Evolutionary conservation across 2,797 vertebrate genomes (phyloP), one percentile per base, ranked within the genome.

Genomic region (Stomatorhinus walkeri): DNA sequence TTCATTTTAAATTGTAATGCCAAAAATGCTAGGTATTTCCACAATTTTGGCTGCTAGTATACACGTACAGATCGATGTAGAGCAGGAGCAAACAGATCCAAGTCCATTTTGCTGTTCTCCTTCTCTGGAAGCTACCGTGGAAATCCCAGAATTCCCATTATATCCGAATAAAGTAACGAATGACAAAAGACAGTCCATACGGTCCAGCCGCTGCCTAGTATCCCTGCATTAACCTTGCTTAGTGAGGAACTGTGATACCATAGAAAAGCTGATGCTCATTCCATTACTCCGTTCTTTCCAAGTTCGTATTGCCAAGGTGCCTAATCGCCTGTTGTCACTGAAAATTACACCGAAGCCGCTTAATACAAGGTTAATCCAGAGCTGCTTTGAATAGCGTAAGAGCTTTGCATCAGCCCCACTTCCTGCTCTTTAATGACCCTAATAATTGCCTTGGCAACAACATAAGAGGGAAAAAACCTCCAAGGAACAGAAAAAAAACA

Each of bases 341-440:
- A 81, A n/a, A 81, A 81, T 81, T n/a, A 81, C 46, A 22, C 36
- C 40, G 40, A 22, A 81, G 19, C 76, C 46, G 16, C 40, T 81
- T 46, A 81, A 81, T 46, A 10, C 76, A n/a, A 46, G 40, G 16
- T n/a, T 81, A 81, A 81, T 81, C 40, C 76, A 81, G 40, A 46
- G 40, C 40, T 32, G 84, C 46, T 52, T 54, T 64, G n/a, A 61
- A 36, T 7, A 14, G 22, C 36, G 7, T 59, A 59, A 84, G 40
- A 88, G 88, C 5, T n/a, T 56, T 43, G 36, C 40, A 24, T 46
- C 22, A 56, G 28, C 54, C 22, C 32, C 40, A 36, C 52, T 54
- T 59, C 76, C 76, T 81, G 22, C 40, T 59, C 85, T 87, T 87
- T 40, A 56, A 59, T 40, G 85, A 52, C 40, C 88, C 88, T 61